A percentile compares a stretch with the other conserved stretches of the same genome.
Conservation (phyloP, 2,113 vertebrate genomes). For the Dicaeum eximium region DNA sequence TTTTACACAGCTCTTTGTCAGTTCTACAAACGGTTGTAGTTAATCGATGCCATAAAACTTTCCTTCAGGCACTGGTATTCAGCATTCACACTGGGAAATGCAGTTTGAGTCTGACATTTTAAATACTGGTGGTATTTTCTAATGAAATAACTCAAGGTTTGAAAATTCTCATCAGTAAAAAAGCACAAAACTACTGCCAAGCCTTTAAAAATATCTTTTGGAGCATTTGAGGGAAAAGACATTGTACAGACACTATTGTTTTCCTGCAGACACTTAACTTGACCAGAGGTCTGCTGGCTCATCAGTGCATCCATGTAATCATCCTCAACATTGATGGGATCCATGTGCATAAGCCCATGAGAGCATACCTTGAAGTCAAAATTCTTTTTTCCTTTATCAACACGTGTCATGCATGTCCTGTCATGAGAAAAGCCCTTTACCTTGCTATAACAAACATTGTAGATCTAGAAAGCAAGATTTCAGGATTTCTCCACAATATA, state of each 20-base stretch:
- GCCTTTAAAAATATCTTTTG: background rate
- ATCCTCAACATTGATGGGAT: background rate
- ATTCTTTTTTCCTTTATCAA: background rate
- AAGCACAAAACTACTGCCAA: background rate
- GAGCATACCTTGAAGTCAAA: background rate
- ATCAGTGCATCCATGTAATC: background rate
- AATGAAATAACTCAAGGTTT: conserved; percentile 28
- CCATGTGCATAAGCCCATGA: background rate
- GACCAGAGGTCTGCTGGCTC: background rate
- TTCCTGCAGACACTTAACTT: background rate
- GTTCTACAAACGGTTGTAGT: conserved; percentile 55
- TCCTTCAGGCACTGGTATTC: conserved; percentile 45
- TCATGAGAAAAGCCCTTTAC: background rate
- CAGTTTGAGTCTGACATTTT: conserved; percentile 44
- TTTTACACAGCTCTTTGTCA: conserved; percentile 42
- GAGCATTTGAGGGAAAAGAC: accelerated
- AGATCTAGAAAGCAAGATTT: background rate
- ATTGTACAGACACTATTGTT: background rate
- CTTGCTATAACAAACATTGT: background rate
- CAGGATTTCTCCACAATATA: background rate
- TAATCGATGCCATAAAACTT: conserved; percentile 65
- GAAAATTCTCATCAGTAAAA: conserved; percentile 3
- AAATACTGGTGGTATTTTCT: conserved; percentile 21
- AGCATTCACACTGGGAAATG: conserved; percentile 22
- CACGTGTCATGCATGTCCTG: background rate